Evolutionary conservation across 2,888 invertebrate genomes (phyloP).

Genomic region (Chrysomela aeneicollis): DNA sequence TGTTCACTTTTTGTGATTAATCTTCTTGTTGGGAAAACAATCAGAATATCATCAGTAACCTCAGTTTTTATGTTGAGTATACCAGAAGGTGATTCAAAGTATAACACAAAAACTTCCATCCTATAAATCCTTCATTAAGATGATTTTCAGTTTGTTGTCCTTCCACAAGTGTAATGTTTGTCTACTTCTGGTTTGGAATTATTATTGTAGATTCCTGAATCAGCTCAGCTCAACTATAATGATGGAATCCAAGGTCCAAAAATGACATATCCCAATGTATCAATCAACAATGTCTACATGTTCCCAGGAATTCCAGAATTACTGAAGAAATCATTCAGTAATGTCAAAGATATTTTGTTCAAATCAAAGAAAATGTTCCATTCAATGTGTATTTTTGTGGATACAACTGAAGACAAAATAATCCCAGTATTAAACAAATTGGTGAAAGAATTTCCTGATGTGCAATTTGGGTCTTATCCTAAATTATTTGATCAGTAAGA

Average conservation of each 20-base stretch:
- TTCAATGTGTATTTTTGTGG: constrained; percentile 60
- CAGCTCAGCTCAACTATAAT: constrained; percentile 61
- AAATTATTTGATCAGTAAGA: constrained; percentile 60
- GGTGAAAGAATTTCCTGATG: constrained; percentile 61
- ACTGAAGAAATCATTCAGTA: constrained; percentile 58
- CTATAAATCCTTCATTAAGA: too few species aligned
- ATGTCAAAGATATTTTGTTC: constrained; percentile 57
- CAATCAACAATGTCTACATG: constrained; percentile 70
- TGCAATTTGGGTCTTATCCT: constrained; percentile 66
- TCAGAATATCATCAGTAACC: too few species aligned
- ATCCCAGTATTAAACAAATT: constrained; percentile 58
- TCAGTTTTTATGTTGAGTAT: too few species aligned
- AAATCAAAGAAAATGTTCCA: constrained; percentile 58
- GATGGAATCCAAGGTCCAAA: constrained; percentile 48
- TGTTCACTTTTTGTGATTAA: too few species aligned
- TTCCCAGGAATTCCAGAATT: constrained; percentile 76
- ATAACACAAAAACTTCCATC: too few species aligned
- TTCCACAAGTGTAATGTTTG: too few species aligned
- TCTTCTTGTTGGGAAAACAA: too few species aligned
- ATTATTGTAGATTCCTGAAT: constrained; percentile 62
- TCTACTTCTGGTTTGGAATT: background rate
- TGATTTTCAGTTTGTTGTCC: too few species aligned
- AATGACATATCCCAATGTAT: constrained; percentile 61
- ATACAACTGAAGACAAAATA: constrained; percentile 62
- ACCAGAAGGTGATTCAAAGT: too few species aligned